A percentile compares a stretch with the other conserved stretches of the same genome.
These are phyloP conservation scores for Magallana ariakensis DNA, from an alignment of 1,140 invertebrate genomes.

Conservation along the genomic window DNA sequence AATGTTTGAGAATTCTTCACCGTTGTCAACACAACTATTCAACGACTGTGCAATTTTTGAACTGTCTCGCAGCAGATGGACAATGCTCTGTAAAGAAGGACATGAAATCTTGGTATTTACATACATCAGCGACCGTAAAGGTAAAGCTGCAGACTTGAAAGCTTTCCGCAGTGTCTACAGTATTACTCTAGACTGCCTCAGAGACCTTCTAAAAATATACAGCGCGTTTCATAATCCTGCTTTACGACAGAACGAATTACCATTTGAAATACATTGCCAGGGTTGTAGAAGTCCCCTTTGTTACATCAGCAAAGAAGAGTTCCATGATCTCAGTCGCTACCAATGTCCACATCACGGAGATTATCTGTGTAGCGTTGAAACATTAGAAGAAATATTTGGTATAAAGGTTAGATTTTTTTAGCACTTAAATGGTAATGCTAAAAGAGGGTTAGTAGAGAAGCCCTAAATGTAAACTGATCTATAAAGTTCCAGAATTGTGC, in stretches of 20 bases:
- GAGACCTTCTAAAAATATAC: neutral
- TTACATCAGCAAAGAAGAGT: neutral
- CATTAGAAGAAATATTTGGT: neutral
- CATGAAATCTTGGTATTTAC: conserved; percentile 12
- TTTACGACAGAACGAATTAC: neutral
- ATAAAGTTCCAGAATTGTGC: no score
- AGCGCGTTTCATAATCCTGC: neutral
- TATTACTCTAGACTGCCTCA: conserved; percentile 8
- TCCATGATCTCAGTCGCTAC: neutral
- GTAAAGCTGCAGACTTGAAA: conserved; percentile 17
- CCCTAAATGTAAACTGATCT: no score
- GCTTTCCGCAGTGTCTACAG: neutral
- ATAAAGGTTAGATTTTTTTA: conserved; percentile 9
- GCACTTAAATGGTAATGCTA: no score
- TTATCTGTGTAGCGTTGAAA: neutral
- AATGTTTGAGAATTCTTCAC: conserved; percentile 21
- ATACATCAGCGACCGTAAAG: neutral
- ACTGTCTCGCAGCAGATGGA: conserved; percentile 8
- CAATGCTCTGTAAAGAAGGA: neutral
- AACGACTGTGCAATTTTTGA: neutral
- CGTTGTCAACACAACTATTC: conserved; percentile 6
- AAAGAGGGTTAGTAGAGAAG: no score
- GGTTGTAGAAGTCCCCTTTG: neutral
- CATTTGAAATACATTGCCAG: neutral
- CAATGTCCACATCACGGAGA: neutral